phyloP scores from a whole-genome alignment of 2,888 invertebrate species.

The Oegoconia quadripuncta region DNA sequence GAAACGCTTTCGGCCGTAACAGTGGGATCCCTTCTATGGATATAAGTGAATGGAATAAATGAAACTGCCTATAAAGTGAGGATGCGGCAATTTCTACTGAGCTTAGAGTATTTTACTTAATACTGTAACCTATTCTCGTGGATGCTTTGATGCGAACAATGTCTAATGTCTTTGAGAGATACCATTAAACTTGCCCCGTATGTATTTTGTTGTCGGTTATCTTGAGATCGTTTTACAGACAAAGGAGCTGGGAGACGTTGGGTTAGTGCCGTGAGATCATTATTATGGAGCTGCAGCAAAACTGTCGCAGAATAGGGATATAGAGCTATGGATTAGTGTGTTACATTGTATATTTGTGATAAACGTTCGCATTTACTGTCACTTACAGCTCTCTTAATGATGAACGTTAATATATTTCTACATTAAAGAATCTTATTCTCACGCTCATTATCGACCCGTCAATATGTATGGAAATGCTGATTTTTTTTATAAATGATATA shows the following conservation, averaged over 20 bases:
- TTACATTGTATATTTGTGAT: slow-evolving; percentile 31
- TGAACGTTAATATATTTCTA: too few species aligned
- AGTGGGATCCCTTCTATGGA: slow-evolving; percentile 58
- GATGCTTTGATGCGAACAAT: slow-evolving; percentile 11
- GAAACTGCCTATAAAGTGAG: slow-evolving; percentile 70
- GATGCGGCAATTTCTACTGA: slow-evolving; percentile 54
- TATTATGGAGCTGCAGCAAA: slow-evolving; percentile 32
- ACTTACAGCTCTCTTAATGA: too few species aligned
- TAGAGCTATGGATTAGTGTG: slow-evolving; percentile 32
- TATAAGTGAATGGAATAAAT: slow-evolving; percentile 73
- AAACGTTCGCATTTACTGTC: too few species aligned
- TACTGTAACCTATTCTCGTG: slow-evolving; percentile 5
- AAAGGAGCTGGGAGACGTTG: slow-evolving; percentile 20
- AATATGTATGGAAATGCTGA: too few species aligned
- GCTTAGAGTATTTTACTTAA: slow-evolving; percentile 45
- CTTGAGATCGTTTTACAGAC: slow-evolving; percentile 14
- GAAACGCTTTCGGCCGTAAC: slow-evolving; percentile 69
- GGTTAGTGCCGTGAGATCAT: slow-evolving; percentile 30
- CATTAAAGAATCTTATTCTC: too few species aligned
- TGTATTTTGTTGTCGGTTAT: slow-evolving; percentile 10
- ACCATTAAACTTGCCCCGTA: slow-evolving; percentile 9
- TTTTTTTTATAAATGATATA: too few species aligned
- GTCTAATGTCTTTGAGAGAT: slow-evolving; percentile 11
- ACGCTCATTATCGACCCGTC: too few species aligned
- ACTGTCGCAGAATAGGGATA: slow-evolving; percentile 29